These are phyloP conservation scores for Microctenopoma lineatum DNA, from an alignment of 2,797 vertebrate species.

Conservation along the genomic window DNA sequence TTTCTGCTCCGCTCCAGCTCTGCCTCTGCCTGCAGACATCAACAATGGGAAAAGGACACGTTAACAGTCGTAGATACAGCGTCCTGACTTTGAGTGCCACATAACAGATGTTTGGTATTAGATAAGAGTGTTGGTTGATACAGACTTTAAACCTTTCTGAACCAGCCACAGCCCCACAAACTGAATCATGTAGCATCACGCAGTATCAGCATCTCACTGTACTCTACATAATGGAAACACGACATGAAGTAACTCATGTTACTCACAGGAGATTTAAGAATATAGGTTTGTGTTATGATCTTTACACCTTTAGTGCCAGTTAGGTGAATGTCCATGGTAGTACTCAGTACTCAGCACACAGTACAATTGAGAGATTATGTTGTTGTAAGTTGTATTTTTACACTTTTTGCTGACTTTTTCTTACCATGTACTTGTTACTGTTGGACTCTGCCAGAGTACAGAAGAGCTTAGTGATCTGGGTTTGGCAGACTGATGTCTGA, in stretches of 20 bases:
- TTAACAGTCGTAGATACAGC: not conserved
- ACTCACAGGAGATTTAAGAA: too few relatives aligned
- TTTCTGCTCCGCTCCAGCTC: not conserved
- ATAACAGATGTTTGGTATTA: not conserved
- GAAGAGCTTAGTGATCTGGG: too few relatives aligned
- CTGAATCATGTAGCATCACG: too few relatives aligned
- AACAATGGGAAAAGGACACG: conserved; percentile 5
- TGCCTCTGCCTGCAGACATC: conserved; percentile 18
- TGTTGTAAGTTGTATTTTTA: not conserved
- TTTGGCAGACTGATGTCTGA: too few relatives aligned
- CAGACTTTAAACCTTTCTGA: not conserved
- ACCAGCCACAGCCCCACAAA: too few relatives aligned
- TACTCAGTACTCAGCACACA: not conserved
- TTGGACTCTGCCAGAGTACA: too few relatives aligned
- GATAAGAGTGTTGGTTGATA: not conserved
- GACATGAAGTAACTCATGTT: not conserved
- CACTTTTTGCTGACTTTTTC: too few relatives aligned
- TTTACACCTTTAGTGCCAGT: too few relatives aligned
- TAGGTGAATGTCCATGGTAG: not conserved
- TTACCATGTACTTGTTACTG: too few relatives aligned
- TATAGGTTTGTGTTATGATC: too few relatives aligned
- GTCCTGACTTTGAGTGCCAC: conserved; percentile 6
- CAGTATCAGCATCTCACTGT: too few relatives aligned
- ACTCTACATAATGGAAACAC: too few relatives aligned
- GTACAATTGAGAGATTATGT: not conserved